Conservation (phyloP, 2,797 vertebrate genomes). For the Margarornis squamiger region DNA sequence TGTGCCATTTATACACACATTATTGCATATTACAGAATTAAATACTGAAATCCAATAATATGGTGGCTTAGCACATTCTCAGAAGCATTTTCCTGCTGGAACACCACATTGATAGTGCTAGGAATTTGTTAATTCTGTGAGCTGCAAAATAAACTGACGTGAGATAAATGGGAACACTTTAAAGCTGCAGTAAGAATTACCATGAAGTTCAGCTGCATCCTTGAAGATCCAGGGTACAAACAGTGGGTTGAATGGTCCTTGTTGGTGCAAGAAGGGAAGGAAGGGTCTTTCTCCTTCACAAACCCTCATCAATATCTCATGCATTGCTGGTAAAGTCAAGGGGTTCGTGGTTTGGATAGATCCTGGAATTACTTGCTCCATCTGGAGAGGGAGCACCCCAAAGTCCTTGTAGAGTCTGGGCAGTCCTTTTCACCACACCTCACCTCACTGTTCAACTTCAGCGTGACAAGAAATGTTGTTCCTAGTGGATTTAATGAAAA, state of each 20-base stretch:
- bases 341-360: background rate
- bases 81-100: background rate
- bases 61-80: background rate
- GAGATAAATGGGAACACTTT: background rate
- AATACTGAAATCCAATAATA: conserved; percentile 28
- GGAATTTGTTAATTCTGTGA: background rate
- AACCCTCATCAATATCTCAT: background rate
- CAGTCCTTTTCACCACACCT: background rate
- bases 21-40: conserved; percentile 3
- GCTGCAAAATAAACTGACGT: background rate
- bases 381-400: background rate
- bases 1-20: conserved; percentile 4
- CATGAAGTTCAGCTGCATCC: background rate
- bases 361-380: background rate
- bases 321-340: background rate
- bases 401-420: background rate
- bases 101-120: background rate
- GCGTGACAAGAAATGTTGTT: background rate
- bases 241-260: background rate
- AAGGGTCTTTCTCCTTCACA: background rate
- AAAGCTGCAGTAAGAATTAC: background rate
- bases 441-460: background rate
- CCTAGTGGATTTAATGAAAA: background rate
- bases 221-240: background rate
- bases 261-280: background rate